Percentiles rank a stretch among this genome's conserved stretches.
These are phyloP conservation scores for Nephrotoma flavescens DNA, from an alignment of 2,888 invertebrate species.

Conservation along the genomic window DNA sequence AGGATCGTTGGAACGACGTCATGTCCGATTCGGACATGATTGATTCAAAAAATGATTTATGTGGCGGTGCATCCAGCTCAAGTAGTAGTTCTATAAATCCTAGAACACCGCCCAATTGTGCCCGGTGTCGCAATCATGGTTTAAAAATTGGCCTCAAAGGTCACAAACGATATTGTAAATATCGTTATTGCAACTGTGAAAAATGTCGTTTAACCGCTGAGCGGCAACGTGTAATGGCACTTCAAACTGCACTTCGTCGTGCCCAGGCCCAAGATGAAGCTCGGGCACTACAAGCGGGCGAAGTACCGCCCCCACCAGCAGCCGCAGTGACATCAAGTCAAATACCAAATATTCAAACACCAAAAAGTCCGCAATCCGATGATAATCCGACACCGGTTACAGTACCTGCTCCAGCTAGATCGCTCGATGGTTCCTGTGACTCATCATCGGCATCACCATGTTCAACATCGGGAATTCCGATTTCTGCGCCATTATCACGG, in stretches of 20 bases:
- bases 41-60: conserved; percentile 37
- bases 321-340: conserved; percentile 26
- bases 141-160: conserved; percentile 77
- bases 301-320: conserved; percentile 29
- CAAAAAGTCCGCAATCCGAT: conserved; percentile 16
- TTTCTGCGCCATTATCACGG: conserved; percentile 29
- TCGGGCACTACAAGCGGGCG: conserved; percentile 36
- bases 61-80: conserved; percentile 33
- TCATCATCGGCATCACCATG: conserved; percentile 46
- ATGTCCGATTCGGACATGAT: conserved; percentile 39
- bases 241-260: conserved; percentile 67
- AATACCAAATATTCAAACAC: conserved; percentile 3
- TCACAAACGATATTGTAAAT: conserved; percentile 85
- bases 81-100: conserved; percentile 45
- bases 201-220: conserved; percentile 79
- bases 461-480: conserved; percentile 33
- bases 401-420: conserved; percentile 30
- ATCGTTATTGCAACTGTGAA: conserved; percentile 67
- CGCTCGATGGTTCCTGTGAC: conserved; percentile 36
- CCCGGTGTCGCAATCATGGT: conserved; percentile 84
- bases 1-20: conserved; percentile 29
- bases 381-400: conserved; percentile 27
- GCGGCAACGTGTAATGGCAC: conserved; percentile 78
- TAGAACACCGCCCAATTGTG: conserved; percentile 81
- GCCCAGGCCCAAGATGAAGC: conserved; percentile 78